Percentiles rank a stretch among this genome's conserved stretches.
These are phyloP conservation scores for Uromys caudimaculatus DNA, from an alignment of 2,797 vertebrate species.

Conservation along the genomic window DNA sequence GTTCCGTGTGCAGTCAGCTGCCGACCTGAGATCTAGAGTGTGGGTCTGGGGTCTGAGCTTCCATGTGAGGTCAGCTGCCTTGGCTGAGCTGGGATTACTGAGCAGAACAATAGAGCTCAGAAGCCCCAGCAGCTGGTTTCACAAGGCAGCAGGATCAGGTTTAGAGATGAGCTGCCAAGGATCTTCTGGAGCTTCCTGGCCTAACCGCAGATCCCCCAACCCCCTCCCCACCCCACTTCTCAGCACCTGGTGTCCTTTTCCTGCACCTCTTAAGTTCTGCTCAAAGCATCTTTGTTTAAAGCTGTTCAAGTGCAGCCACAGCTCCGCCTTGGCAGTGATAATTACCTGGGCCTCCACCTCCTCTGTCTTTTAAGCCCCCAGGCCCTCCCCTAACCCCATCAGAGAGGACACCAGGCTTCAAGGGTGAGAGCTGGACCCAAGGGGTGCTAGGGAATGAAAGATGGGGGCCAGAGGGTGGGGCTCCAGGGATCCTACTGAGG, in stretches of 20 bases:
- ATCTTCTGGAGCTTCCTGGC: conserved; percentile 7
- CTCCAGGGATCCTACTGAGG: background rate
- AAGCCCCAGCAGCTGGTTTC: background rate
- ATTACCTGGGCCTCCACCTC: background rate
- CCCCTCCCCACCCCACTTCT: background rate
- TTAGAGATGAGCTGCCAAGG: conserved; percentile 51
- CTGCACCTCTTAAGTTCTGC: background rate
- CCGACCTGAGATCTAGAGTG: background rate
- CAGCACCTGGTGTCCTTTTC: conserved; percentile 3
- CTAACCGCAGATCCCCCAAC: background rate
- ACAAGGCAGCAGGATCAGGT: background rate
- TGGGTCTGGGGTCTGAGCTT: background rate
- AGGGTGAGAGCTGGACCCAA: conserved; percentile 16
- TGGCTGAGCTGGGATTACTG: background rate
- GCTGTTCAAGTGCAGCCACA: background rate
- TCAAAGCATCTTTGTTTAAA: conserved; percentile 78
- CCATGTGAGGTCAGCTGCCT: background rate
- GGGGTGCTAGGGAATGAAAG: background rate
- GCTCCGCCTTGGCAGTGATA: conserved; percentile 47
- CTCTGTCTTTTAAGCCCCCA: conserved; percentile 68
- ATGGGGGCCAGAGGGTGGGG: background rate
- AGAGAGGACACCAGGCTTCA: background rate
- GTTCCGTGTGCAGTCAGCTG: background rate
- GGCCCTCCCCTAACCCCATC: background rate
- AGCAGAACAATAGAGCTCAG: background rate